Percentiles rank a stretch among this genome's conserved stretches.
phyloP scores from a whole-genome alignment of 2,888 invertebrate species.

The Julus scandinavius region DNA sequence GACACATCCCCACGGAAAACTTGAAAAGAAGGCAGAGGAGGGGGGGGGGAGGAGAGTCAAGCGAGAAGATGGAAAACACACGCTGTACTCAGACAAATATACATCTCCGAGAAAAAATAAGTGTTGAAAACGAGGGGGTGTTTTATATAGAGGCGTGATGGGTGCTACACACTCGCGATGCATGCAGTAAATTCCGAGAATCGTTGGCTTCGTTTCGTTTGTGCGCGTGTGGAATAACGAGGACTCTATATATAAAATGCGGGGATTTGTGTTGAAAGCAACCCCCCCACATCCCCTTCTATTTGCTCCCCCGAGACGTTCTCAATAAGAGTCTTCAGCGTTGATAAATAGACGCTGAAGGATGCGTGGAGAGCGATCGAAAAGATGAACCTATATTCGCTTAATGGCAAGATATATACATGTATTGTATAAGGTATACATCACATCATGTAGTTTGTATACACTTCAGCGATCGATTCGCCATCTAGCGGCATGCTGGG shows the following conservation, averaged over 20 bases:
- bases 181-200: not conserved
- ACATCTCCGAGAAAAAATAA: not conserved
- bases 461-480: no score
- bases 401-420: no score
- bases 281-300: not conserved
- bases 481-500: no score
- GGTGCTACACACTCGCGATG: not conserved
- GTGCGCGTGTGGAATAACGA: not conserved
- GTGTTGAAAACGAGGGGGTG: not conserved
- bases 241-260: not conserved
- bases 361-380: not conserved
- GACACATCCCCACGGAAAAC: not conserved
- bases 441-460: no score
- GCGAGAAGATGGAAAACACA: not conserved
- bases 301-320: not conserved
- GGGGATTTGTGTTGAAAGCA: not conserved
- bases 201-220: not conserved
- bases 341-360: constrained; percentile 1
- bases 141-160: not conserved
- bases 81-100: not conserved
- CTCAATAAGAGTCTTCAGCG: not conserved
- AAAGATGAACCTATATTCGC: not conserved
- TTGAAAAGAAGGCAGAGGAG: not conserved
- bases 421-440: no score
- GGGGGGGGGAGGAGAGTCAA: not conserved